Conservation (phyloP, 1,140 invertebrate species). For the Bradysia coprophila region DNA sequence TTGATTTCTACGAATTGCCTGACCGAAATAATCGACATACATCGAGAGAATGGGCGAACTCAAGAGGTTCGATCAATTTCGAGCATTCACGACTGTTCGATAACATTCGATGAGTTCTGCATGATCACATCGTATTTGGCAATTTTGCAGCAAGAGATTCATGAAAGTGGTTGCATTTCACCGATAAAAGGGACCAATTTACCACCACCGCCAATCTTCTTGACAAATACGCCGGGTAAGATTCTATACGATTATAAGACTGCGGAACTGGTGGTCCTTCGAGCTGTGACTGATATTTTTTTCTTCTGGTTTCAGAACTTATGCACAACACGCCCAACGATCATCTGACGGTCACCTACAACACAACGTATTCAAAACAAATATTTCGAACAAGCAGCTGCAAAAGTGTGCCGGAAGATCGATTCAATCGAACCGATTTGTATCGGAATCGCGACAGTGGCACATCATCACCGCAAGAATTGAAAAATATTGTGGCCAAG, state of each 20-base stretch:
- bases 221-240: slow-evolving; percentile 15
- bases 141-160: slow-evolving; percentile 22
- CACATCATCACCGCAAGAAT: slow-evolving; percentile 18
- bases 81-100: neutral
- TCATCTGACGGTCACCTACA: neutral
- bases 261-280: neutral
- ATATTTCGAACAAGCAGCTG: slow-evolving; percentile 21
- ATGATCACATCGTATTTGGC: slow-evolving; percentile 22
- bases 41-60: neutral
- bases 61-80: neutral
- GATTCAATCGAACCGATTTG: neutral
- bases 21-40: slow-evolving; percentile 15
- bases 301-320: neutral
- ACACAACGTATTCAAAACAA: slow-evolving; percentile 4
- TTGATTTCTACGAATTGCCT: slow-evolving; percentile 23
- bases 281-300: neutral
- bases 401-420: slow-evolving; percentile 18
- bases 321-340: neutral
- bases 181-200: slow-evolving; percentile 24
- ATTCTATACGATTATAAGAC: neutral
- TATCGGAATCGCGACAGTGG: slow-evolving; percentile 16
- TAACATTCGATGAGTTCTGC: slow-evolving; percentile 20
- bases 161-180: slow-evolving; percentile 23
- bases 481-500: neutral
- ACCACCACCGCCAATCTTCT: slow-evolving; percentile 21